Conservation (phyloP, 1,140 invertebrate species). For the Drosophila leontia region DNA sequence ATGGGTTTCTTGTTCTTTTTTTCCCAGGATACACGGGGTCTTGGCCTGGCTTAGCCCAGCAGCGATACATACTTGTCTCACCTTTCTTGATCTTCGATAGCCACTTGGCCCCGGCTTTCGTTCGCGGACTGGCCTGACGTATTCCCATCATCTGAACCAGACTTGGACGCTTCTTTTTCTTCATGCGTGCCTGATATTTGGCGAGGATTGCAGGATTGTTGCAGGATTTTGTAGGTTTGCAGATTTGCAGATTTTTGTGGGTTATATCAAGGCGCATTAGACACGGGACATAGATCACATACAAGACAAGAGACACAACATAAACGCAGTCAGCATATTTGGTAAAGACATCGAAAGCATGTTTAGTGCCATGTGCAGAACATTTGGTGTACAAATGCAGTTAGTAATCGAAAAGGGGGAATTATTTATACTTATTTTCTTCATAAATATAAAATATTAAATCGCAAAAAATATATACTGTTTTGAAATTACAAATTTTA, state of each 20-base stretch:
- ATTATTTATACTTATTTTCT: background rate
- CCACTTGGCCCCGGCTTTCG: conserved; percentile 94
- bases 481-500: too few relatives aligned
- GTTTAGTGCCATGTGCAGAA: conserved; percentile 11
- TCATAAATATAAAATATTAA: too few relatives aligned
- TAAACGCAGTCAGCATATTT: conserved; percentile 58
- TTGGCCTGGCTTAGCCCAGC: conserved; percentile 47
- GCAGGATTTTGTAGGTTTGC: conserved; percentile 8
- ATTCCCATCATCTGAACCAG: conserved; percentile 92
- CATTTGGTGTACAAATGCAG: conserved; percentile 1
- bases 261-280: conserved; percentile 64
- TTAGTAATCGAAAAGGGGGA: conserved; percentile 4
- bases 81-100: conserved; percentile 93
- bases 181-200: conserved; percentile 86
- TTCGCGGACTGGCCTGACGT: conserved; percentile 90
- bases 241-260: conserved; percentile 33
- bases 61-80: conserved; percentile 83
- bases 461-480: too few relatives aligned
- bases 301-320: conserved; percentile 69
- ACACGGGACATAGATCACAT: conserved; percentile 63
- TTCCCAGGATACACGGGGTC: conserved; percentile 14
- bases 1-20: background rate
- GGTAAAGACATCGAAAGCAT: conserved; percentile 57
- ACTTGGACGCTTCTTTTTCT: conserved; percentile 91
- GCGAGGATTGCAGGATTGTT: conserved; percentile 29